A percentile compares a stretch with the other conserved stretches of the same genome.
These are phyloP conservation scores for Calliphora vomitoria DNA, from an alignment of 2,888 invertebrate species.

Conservation along the genomic window DNA sequence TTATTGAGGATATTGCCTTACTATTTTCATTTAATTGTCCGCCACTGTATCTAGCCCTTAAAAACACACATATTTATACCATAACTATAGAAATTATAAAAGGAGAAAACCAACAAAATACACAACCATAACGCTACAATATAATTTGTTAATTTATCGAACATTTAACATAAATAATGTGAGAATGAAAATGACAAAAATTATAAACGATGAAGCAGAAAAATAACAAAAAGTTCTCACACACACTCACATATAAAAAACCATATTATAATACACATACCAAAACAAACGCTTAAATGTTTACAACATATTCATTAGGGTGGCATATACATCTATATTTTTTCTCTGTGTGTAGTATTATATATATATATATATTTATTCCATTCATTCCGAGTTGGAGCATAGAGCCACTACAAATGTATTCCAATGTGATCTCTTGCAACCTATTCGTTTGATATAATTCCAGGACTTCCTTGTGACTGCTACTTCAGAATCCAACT, in stretches of 20 bases:
- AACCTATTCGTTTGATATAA: too few relatives aligned
- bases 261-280: not conserved
- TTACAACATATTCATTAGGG: too few relatives aligned
- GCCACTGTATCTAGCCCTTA: not conserved
- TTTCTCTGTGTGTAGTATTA: too few relatives aligned
- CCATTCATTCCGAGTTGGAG: too few relatives aligned
- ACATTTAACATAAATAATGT: conserved; percentile 69
- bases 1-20: too few relatives aligned
- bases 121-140: conserved; percentile 25
- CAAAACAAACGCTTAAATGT: not conserved
- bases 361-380: too few relatives aligned
- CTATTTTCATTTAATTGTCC: not conserved
- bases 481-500: too few relatives aligned
- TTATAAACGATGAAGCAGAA: conserved; percentile 44
- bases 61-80: not conserved
- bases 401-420: too few relatives aligned
- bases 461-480: too few relatives aligned
- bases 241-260: not conserved
- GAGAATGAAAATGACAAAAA: conserved; percentile 59
- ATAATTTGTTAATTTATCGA: conserved; percentile 69
- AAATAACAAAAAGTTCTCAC: conserved; percentile 37
- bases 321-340: too few relatives aligned
- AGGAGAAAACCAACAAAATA: not conserved
- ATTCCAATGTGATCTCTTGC: too few relatives aligned
- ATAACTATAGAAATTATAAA: not conserved